Evolutionary conservation across 2,797 vertebrate species (phyloP), one percentile per base, ranked within the genome.

Genomic region (Neosilurus hyrtlii): DNA sequence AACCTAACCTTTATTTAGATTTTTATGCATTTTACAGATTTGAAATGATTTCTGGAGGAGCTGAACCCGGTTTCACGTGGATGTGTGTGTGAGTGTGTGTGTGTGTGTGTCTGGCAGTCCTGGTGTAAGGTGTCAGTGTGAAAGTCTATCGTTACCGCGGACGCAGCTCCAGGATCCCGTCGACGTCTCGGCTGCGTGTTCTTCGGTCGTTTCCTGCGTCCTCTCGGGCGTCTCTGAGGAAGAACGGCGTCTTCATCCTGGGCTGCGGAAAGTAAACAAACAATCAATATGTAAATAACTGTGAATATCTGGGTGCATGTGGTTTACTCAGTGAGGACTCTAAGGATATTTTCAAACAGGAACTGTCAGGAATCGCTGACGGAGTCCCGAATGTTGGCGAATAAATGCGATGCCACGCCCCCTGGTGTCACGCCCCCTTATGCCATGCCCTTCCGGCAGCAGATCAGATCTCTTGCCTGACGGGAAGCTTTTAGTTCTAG

Each of bases 201-300:
- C 16, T 51, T 73, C 9, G 14, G 11, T 2, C 80, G 72, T 22
- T 74, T 82, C 57, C 80, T 65, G 18, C 61, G 68, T 56, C 70
- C 52, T 59, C 59, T 71, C n/a, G 9, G n/a, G 20, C 56, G 43
- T 65, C 71, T 74, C 51, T 59, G 66, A 26, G 57, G 24, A 12
- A 26, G 20, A 22, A 7, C 8, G 8, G 11, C 12, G 1, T 11
- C 30, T 37, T 51, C 26, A 22, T 65, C 70, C 57, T 54, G 43
- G 52, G 11, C 80, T 82, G 80, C 9, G n/a, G 26, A 7, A 51
- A 37, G 61, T 1, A 61, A 14, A 51, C 20, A 61, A 22, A 49
- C 30, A 62, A 43, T 14, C 18, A 76, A 10, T n/a, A 43, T 43
- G 37, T 43, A 43, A 43, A 43, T 43, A 43, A 43, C 37, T 43